Conservation (phyloP, 2,113 vertebrate genomes). For the Syngnathus scovelli region DNA sequence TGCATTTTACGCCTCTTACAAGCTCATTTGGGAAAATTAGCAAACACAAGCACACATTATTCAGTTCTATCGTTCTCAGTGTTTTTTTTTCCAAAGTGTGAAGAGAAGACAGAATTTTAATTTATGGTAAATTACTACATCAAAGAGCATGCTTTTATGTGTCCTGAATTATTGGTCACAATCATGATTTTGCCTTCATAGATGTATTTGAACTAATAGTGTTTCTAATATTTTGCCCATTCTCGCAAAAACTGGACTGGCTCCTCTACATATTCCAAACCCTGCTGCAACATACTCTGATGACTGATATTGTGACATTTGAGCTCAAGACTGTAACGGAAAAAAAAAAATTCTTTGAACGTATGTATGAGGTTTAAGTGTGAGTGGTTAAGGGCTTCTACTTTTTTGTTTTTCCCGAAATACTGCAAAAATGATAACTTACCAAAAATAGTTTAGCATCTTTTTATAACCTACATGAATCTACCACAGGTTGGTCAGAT, state of each 20-base stretch:
- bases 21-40: background rate
- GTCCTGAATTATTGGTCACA: background rate
- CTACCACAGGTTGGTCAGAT: conserved; percentile 24
- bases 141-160: background rate
- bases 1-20: background rate
- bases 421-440: conserved; percentile 28
- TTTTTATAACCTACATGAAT: conserved; percentile 2
- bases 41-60: background rate
- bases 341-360: background rate
- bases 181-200: background rate
- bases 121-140: conserved; percentile 2
- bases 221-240: background rate
- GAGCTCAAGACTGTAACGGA: background rate
- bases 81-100: background rate
- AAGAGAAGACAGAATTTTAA: conserved; percentile 16
- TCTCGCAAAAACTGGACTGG: background rate
- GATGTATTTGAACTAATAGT: no score
- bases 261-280: background rate
- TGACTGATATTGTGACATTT: conserved; percentile 6
- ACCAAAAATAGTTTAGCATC: conserved; percentile 13
- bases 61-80: background rate
- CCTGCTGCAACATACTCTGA: conserved; percentile 17
- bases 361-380: background rate
- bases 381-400: background rate
- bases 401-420: background rate